Percentiles rank a stretch among this genome's conserved stretches.
Evolutionary conservation across 2,888 invertebrate genomes (phyloP).

Genomic region (Pachliopta kotzebuea): DNA sequence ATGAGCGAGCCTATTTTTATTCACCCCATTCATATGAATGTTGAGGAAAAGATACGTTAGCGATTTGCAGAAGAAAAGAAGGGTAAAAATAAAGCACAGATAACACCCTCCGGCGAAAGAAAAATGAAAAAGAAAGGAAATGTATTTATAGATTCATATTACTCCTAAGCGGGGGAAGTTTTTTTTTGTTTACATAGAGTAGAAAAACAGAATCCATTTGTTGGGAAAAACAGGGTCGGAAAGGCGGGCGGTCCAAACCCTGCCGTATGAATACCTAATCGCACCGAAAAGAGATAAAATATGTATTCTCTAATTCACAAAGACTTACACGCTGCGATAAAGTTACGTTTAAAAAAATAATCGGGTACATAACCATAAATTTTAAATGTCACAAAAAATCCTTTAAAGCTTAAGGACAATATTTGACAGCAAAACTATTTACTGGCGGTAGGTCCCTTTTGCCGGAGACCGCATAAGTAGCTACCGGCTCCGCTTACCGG

Average conservation of each 20-base stretch:
- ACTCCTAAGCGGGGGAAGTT: slow-evolving; percentile 51
- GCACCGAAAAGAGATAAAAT: slow-evolving; percentile 63
- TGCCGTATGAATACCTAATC: slow-evolving; percentile 72
- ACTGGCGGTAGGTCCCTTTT: no score
- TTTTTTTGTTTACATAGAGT: slow-evolving; percentile 54
- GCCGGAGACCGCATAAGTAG: no score
- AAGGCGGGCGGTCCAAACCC: slow-evolving; percentile 43
- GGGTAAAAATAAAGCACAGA: slow-evolving; percentile 23
- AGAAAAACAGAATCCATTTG: slow-evolving; percentile 54
- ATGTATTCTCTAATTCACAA: slow-evolving; percentile 62
- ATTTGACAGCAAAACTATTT: no score
- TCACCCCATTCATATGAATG: slow-evolving; percentile 27
- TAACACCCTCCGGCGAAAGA: slow-evolving; percentile 23
- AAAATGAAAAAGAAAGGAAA: slow-evolving; percentile 33
- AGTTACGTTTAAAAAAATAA: background rate
- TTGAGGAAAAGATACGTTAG: slow-evolving; percentile 3
- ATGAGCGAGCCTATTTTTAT: slow-evolving; percentile 40
- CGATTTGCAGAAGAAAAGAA: slow-evolving; percentile 23
- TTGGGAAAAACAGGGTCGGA: slow-evolving; percentile 43
- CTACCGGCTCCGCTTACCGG: no score
- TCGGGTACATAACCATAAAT: no score
- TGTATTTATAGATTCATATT: slow-evolving; percentile 59
- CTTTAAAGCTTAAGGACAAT: no score
- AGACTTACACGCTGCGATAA: slow-evolving; percentile 52
- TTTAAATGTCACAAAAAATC: background rate